phyloP scores from a whole-genome alignment of 1,140 invertebrate genomes.

The Cherax destructor region DNA sequence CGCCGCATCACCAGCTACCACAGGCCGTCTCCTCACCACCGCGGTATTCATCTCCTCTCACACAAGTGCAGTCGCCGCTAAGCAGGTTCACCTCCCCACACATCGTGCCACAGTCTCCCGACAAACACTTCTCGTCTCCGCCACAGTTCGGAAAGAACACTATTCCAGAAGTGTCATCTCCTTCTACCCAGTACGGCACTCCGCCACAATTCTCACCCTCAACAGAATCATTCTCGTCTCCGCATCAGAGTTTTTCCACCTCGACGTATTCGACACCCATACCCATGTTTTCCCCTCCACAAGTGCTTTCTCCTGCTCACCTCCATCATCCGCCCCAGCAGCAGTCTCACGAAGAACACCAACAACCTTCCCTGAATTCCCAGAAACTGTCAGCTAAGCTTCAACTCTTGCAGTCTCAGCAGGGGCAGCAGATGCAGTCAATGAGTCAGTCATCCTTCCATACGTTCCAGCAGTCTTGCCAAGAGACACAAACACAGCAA shows the following conservation, averaged over 20 bases:
- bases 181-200: slow-evolving; percentile 39
- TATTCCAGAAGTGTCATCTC: slow-evolving; percentile 22
- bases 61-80: slow-evolving; percentile 15
- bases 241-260: slow-evolving; percentile 2
- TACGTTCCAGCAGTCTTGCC: slow-evolving; percentile 7
- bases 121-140: slow-evolving; percentile 5
- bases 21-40: slow-evolving; percentile 20
- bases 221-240: slow-evolving; percentile 18
- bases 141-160: background rate
- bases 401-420: slow-evolving; percentile 38
- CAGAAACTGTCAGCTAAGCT: slow-evolving; percentile 53
- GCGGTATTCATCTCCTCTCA: slow-evolving; percentile 32
- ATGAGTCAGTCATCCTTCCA: slow-evolving; percentile 32
- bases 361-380: slow-evolving; percentile 21
- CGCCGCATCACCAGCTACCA: background rate
- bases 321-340: background rate
- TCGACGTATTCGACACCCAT: slow-evolving; percentile 1
- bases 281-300: slow-evolving; percentile 54
- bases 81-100: slow-evolving; percentile 12
- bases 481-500: slow-evolving; percentile 20
- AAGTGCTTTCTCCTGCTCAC: slow-evolving; percentile 16
- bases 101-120: slow-evolving; percentile 7
- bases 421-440: slow-evolving; percentile 19
- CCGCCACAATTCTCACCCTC: slow-evolving; percentile 23
- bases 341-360: background rate